These are phyloP conservation scores for Eutolmus rufibarbis DNA, from an alignment of 2,888 invertebrate species.

Conservation along the genomic window DNA sequence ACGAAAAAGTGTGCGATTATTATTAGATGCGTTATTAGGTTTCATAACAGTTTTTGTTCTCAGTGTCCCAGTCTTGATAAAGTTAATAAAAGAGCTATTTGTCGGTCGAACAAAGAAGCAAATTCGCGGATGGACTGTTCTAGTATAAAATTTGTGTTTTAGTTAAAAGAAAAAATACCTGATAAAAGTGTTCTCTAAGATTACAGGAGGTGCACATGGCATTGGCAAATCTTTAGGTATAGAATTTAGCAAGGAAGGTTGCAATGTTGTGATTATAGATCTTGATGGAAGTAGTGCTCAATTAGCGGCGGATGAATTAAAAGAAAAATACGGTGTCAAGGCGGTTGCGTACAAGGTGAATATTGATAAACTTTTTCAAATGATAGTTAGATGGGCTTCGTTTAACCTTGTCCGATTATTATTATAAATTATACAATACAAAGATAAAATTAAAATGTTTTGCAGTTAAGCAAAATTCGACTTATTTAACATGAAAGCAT, in stretches of 20 bases:
- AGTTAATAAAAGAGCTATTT: background rate
- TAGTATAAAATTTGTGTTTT: background rate
- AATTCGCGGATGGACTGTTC: slow-evolving; percentile 38
- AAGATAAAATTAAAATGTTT: too few species aligned
- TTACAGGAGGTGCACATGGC: slow-evolving; percentile 64
- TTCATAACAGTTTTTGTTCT: background rate
- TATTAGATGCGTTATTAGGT: background rate
- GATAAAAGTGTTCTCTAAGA: slow-evolving; percentile 53
- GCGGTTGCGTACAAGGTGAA: slow-evolving; percentile 60
- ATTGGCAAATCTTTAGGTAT: slow-evolving; percentile 63
- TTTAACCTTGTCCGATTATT: background rate
- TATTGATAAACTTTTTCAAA: background rate
- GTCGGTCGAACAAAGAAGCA: background rate
- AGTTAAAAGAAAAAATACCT: background rate
- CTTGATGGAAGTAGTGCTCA: slow-evolving; percentile 57
- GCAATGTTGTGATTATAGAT: slow-evolving; percentile 61
- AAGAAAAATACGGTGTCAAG: slow-evolving; percentile 49
- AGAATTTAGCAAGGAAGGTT: slow-evolving; percentile 60
- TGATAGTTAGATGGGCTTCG: background rate
- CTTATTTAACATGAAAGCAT: too few species aligned
- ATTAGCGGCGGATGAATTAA: slow-evolving; percentile 57
- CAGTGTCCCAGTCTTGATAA: background rate
- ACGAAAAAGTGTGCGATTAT: background rate
- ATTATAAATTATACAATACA: background rate
- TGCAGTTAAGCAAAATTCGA: too few species aligned